Evolutionary conservation across 2,113 vertebrate genomes (phyloP).

Genomic region (Tamias sibiricus): DNA sequence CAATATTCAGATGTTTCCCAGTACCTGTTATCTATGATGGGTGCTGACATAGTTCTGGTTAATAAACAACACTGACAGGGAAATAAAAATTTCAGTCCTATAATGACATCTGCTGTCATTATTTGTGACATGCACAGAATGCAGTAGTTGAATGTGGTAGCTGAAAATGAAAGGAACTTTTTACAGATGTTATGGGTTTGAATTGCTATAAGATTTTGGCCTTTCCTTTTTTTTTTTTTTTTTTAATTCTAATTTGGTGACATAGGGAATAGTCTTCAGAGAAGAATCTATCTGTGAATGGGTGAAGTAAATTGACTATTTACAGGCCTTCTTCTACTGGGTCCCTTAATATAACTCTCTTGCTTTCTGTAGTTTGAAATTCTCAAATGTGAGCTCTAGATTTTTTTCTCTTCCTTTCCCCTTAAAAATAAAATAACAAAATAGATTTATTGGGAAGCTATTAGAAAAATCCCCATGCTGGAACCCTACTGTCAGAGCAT

Average conservation of each 20-base stretch:
- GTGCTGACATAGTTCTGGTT: neutral
- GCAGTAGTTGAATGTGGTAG: neutral
- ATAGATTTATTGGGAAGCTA: neutral
- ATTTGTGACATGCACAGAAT: neutral
- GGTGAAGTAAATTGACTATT: neutral
- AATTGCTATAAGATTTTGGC: neutral
- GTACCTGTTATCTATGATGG: neutral
- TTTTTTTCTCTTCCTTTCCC: neutral
- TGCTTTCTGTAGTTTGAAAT: conserved; percentile 34
- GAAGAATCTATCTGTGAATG: neutral
- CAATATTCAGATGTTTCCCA: neutral
- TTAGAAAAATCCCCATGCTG: neutral
- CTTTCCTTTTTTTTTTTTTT: neutral
- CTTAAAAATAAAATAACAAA: neutral
- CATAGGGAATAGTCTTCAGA: neutral
- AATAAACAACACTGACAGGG: neutral
- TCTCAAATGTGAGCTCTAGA: neutral
- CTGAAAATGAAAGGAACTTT: neutral
- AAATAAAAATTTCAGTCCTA: conserved; percentile 34
- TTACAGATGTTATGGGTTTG: neutral
- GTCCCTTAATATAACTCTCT: neutral
- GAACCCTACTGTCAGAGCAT: neutral
- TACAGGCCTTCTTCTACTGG: neutral
- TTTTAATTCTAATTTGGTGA: neutral
- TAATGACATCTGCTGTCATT: conserved; percentile 69